Evolutionary conservation across 2,113 vertebrate genomes (phyloP).

Genomic region (Recurvirostra avosetta): DNA sequence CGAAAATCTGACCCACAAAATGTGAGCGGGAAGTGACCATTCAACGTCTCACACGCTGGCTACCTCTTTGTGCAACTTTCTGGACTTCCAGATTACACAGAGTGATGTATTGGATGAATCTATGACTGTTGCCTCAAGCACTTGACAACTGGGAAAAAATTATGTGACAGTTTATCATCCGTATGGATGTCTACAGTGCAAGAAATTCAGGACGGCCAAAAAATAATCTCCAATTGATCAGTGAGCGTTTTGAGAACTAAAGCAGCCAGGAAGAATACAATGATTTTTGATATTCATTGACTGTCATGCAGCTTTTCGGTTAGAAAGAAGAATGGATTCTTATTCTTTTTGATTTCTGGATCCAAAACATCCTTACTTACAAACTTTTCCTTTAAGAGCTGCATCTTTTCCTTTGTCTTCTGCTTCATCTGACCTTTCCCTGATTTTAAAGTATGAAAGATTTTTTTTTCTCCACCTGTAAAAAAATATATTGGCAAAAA

Average conservation of each 20-base stretch:
- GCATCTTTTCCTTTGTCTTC: background rate
- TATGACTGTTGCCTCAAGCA: background rate
- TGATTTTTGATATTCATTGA: background rate
- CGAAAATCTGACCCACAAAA: background rate
- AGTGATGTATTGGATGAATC: background rate
- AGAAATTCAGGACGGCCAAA: background rate
- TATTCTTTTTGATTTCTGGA: background rate
- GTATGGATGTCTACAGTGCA: background rate
- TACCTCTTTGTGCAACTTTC: background rate
- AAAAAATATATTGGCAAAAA: background rate
- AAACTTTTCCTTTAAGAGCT: background rate
- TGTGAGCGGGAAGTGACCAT: background rate
- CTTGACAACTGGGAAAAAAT: background rate
- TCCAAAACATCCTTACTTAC: background rate
- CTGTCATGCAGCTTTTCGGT: background rate
- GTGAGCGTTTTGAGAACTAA: background rate
- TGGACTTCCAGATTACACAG: background rate
- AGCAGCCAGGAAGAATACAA: background rate
- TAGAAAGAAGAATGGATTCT: background rate
- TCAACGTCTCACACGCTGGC: background rate
- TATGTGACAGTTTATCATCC: background rate
- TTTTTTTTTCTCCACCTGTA: background rate
- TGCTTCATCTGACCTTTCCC: background rate
- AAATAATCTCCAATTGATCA: slow-evolving; percentile 20
- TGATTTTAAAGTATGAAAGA: background rate